A percentile compares a stretch with the other conserved stretches of the same genome.
These are phyloP conservation scores for Parazoanthus darwini DNA, from an alignment of 92 coral and sea anemone genomes.

Conservation along the genomic window DNA sequence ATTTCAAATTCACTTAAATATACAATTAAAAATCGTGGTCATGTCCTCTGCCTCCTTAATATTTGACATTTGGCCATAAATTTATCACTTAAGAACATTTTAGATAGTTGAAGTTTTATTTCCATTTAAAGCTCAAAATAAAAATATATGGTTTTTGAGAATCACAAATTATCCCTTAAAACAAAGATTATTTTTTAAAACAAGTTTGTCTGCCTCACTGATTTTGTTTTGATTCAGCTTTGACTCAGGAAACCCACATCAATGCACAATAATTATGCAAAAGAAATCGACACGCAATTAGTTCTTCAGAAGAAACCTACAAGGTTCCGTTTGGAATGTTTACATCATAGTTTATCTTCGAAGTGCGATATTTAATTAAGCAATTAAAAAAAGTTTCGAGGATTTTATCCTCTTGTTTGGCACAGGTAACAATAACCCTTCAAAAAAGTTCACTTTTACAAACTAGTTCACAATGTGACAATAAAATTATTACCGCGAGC, in stretches of 20 bases:
- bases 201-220: not conserved
- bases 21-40: constrained; percentile 14
- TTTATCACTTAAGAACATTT: not conserved
- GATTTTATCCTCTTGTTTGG: constrained; percentile 1
- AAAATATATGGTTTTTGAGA: not conserved
- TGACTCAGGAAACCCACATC: not conserved
- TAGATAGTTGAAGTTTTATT: not conserved
- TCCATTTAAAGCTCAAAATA: not conserved
- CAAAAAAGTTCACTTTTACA: not conserved
- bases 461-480: not conserved
- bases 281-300: constrained; percentile 1
- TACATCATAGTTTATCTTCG: not conserved
- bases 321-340: not conserved
- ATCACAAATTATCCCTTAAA: not conserved
- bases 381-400: not conserved
- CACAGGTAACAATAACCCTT: not conserved
- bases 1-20: not conserved
- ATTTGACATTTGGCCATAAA: not conserved
- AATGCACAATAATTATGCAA: not conserved
- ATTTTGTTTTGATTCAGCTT: not conserved
- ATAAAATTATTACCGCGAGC: not conserved
- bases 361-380: not conserved
- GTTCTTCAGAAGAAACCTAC: not conserved
- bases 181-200: not conserved
- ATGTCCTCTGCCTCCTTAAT: not conserved